Base-by-base conservation (phyloP, 2,888 invertebrate genomes). In the Apoda limacodes region DNA sequence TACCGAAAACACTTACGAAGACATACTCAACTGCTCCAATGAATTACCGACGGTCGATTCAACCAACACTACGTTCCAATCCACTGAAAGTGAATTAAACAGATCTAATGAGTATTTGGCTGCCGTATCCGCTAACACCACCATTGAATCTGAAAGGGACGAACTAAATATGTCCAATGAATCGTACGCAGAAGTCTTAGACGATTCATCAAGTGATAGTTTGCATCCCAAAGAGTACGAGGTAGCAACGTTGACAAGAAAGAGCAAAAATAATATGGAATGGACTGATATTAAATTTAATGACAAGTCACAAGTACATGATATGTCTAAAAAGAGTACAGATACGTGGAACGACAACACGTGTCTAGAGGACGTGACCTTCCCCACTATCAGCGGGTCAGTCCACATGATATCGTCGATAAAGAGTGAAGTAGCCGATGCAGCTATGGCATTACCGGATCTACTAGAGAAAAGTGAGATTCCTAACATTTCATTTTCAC, bases 271-370 rank as follows among this genome's bases (percentile, higher is more conserved):
- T 43, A 48, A 60, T 24, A 54, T 59, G 10, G 64, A 66, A 32
- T 76, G 69, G 60, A 63, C 66, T 1, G 72, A 72, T 32, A 60
- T 67, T 25, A 65, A 63, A 12, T 50, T 40, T 27, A 38, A 47
- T 5, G 49, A 49, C 10, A 41, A 41, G 29, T 41, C 37, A 6
- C 28, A 34, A 5, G 43, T 46, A 3, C 60, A 59, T 2, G 61
- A 61, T 2, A 42, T 40, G 5, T 42, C 45, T 0, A 57, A 52
- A 9, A 56, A 41, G 9, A 55, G 55, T 29, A 81, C 82, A 10
- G 90, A 90, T 55, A 91, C 90, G 0, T 92, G 92, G 92, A 90
- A 89, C 51, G 92, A 92, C 32, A 88, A 90, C 58, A 87, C 88
- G 1, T 87, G 87, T 29, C 89, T 89, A 0, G 90, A 90, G 57